Evolutionary conservation across 2,888 invertebrate genomes (phyloP), one percentile per base, ranked within the genome.

Genomic region (Mythimna lalbum): DNA sequence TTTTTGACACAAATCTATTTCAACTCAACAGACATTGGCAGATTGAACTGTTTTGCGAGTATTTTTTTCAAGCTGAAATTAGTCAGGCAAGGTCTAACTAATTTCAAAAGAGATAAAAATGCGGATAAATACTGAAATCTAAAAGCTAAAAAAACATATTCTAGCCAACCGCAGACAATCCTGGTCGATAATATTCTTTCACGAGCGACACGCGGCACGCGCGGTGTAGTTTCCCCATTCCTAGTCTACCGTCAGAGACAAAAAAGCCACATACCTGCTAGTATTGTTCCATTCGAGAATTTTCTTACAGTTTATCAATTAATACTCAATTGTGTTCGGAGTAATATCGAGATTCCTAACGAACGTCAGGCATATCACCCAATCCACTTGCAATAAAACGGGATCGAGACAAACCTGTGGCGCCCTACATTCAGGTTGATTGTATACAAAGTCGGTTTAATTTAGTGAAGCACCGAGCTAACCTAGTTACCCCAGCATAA

Each of bases 401-500:
- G 43, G 21, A 63, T 63, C 43, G 67, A 43, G 57, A 69, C 63
- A 64, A 82, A 82, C 72, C 74, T 82, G 64, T 76, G 70, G 66
- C 73, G 56, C 62, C 52, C 66, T 73, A 67, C 53, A 70, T 79
- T 76, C 68, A 69, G 76, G 67, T 71, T 74, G 65, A 76, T 76
- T 75, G 71, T 83, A 78, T 76, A 78, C 76, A 76, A 84, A 86
- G 79, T 78, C 72, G 63, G 82, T 82, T 86, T 85, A 83, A 87
- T 86, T 87, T 82, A 84, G 79, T 80, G 75, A 78, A 82, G 75
- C 76, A 81, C 83, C 77, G 81, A 81, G 84, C 80, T 86, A 86
- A 86, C 86, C 87, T 73, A 86, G 84, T 86, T 88, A 87, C 77
- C 75, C 75, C 69, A 77, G 83, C 77, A 88, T 88, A 87, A 87